Evolutionary conservation across 2,113 vertebrate genomes (phyloP), one percentile per base, ranked within the genome.

Genomic region (Ptilonorhynchus violaceus): DNA sequence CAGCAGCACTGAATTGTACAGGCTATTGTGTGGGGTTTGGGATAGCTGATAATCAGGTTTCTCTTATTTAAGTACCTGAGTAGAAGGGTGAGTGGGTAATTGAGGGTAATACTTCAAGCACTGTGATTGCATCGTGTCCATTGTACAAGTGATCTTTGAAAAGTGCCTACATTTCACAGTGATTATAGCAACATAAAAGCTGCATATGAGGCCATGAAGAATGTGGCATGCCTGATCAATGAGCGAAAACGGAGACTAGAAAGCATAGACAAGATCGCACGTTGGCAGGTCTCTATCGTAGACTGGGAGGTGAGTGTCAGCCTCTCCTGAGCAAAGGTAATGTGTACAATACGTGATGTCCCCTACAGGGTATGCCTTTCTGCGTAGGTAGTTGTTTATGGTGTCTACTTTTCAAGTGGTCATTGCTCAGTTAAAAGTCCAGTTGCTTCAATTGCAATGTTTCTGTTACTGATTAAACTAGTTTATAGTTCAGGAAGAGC

Each of bases 201-300:
- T 89, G 99, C 99, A 0, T 98, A 99, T 4, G 98, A 99, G 85
- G 98, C 99, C 39, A 99, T 99, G 99, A 99, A 99, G 98, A 99
- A 99, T 0, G 99, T 99, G 13, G 99, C 99, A 3, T 99, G 99
- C 96, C 96, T 99, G 85, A 99, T 99, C 95, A 99, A 99, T 1
- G 99, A 99, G 97, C 98, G 99, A 52, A 99, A 99, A 92, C 98
- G 99, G 85, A 98, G 99, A 68, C 96, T 99, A 56, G 99, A 99
- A 97, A 99, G 99, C 92, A 97, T 99, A 41, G 99, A 99, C 97
- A 99, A 99, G 98, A 99, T 99, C 24, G 99, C 99, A 10, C 98
- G 98, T 75, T 99, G 99, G 99, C 99, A 99, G 97, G 98, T 99
- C n/a, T 98, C 99, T 97, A 99, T 99, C 6, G 98, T 99, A 2